Evolutionary conservation across 1,140 invertebrate species (phyloP), one percentile per base, ranked within the genome.

Genomic region (Vanessa tameamea): DNA sequence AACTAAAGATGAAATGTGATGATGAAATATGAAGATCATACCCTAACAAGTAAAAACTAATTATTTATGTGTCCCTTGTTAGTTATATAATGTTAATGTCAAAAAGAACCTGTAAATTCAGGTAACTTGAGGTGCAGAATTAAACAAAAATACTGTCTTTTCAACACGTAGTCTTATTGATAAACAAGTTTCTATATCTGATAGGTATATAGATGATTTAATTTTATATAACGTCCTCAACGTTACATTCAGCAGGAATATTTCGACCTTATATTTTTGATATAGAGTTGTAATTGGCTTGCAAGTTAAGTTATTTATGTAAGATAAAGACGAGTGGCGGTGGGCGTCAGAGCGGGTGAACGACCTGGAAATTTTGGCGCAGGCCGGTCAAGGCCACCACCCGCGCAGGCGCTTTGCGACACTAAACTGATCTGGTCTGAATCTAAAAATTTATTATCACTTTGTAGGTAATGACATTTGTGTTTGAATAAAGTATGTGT

Each of bases 321-420:
- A 87, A 90, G 89, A 88, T 91, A 87, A 86, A 86, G 83, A 81
- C 82, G 85, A 80, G 84, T 80, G 85, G 80, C 78, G 78, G 87
- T 88, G 87, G 87, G 87, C 86, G 88, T 82, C 85, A 85, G 78
- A 80, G 79, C 81, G 85, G 88, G 89, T 92, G 89, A 91, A 91
- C 76, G 89, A 90, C 87, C 91, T 87, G 91, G 84, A 90, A 92
- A 91, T 90, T 92, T 92, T 92, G 89, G 91, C 90, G 91, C 91
- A 91, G 87, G 85, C 83, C 87, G 91, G 91, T 92, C 91, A 92
- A 92, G 91, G 91, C 91, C 90, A 84, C 81, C 73, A 77, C 79
- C 83, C 86, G 85, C 87, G 87, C 87, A 85, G 73, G 83, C 88
- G 88, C 85, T 80, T 69, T 73, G 69, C 67, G 70, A 79, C 80